Evolutionary conservation across 2,797 vertebrate genomes (phyloP).

Genomic region (Xiphophorus birchmanni): DNA sequence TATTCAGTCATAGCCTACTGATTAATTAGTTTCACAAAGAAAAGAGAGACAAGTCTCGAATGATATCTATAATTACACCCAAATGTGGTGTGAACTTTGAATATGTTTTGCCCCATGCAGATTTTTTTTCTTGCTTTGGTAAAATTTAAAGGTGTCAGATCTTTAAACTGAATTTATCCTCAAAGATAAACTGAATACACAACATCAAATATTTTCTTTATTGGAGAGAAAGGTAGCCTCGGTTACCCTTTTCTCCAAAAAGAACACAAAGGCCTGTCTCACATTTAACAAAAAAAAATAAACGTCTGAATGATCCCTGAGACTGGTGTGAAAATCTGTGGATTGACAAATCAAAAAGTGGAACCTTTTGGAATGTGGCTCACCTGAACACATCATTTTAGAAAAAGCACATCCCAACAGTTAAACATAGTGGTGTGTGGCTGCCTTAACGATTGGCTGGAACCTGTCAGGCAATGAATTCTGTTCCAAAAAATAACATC

Average conservation of each 20-base stretch:
- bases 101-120: not conserved
- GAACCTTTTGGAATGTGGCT: not conserved
- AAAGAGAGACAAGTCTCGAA: not conserved
- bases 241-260: no score
- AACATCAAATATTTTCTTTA: not conserved
- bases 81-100: not conserved
- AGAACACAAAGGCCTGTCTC: not conserved
- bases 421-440: not conserved
- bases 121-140: constrained; percentile 1
- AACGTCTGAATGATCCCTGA: not conserved
- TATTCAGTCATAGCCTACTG: not conserved
- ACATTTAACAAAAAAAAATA: not conserved
- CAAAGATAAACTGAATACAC: not conserved
- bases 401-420: not conserved
- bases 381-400: not conserved
- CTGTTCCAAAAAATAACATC: not conserved
- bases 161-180: not conserved
- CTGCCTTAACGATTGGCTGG: not conserved
- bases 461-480: not conserved
- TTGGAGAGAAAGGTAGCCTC: not conserved
- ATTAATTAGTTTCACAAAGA: not conserved
- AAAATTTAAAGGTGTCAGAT: not conserved
- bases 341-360: not conserved
- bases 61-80: not conserved
- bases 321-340: not conserved